phyloP scores from a whole-genome alignment of 2,888 invertebrate genomes.

The Agrochola lota region DNA sequence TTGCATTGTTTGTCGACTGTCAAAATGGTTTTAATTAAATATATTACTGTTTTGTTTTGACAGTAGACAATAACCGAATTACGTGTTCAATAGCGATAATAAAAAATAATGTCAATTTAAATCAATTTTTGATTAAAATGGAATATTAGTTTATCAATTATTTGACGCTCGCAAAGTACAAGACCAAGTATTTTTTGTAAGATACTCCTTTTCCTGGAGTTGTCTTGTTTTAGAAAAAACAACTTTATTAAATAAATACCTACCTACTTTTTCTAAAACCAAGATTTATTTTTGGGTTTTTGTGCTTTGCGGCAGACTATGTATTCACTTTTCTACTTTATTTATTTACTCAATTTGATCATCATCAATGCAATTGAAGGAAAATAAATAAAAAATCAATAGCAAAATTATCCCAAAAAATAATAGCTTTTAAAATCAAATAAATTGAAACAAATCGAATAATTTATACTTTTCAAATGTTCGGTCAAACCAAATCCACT shows the following conservation, averaged over 20 bases:
- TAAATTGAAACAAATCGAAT: background rate
- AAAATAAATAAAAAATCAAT: no score
- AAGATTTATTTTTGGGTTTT: background rate
- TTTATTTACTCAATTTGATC: background rate
- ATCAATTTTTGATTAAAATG: background rate
- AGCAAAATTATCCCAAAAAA: background rate
- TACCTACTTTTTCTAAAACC: background rate
- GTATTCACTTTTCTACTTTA: background rate
- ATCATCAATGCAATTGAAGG: background rate
- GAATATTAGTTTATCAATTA: background rate
- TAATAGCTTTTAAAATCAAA: no score
- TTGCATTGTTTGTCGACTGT: constrained; percentile 53
- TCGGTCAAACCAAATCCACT: constrained; percentile 26
- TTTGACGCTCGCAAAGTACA: background rate
- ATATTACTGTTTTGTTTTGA: constrained; percentile 59
- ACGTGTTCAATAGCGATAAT: constrained; percentile 59
- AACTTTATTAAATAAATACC: background rate
- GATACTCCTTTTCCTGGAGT: background rate
- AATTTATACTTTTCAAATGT: background rate
- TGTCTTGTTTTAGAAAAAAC: background rate
- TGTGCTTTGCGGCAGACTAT: constrained; percentile 3
- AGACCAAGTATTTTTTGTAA: background rate
- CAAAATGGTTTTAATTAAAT: constrained; percentile 54
- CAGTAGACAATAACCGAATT: constrained; percentile 55
- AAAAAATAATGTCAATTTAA: background rate